A percentile compares a stretch with the other conserved stretches of the same genome.
These are phyloP conservation scores for Rhodeus uyekii DNA, from an alignment of 2,797 vertebrate species.

Conservation along the genomic window DNA sequence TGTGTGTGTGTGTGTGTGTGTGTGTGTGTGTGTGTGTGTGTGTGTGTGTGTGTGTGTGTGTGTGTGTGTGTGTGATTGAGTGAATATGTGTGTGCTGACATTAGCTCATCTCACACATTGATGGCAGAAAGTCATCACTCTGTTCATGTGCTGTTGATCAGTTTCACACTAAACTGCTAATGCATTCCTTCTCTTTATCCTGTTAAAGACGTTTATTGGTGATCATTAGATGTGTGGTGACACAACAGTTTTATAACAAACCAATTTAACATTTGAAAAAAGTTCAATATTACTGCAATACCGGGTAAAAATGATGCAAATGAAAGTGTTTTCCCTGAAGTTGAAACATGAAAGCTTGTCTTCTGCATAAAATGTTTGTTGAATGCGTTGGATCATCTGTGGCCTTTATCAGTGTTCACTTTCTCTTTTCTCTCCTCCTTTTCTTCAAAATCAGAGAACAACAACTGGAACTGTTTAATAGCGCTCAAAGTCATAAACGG, in stretches of 20 bases:
- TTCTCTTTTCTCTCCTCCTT: background rate
- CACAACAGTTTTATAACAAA: background rate
- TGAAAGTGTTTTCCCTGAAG: too few species aligned
- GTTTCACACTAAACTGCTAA: slow-evolving; percentile 39
- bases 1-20: too few species aligned
- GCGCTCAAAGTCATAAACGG: background rate
- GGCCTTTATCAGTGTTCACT: background rate
- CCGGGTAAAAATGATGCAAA: background rate
- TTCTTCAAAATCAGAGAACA: slow-evolving; percentile 17
- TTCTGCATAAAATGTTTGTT: background rate
- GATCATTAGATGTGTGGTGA: background rate
- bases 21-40: background rate
- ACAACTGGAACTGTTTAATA: slow-evolving; percentile 37
- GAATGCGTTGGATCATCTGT: background rate
- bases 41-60: too few species aligned
- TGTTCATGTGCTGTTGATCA: slow-evolving; percentile 28
- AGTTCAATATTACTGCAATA: background rate
- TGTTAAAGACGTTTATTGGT: background rate
- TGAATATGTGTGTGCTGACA: background rate
- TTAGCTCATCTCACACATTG: background rate
- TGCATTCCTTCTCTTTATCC: background rate
- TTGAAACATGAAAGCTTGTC: background rate
- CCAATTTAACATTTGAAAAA: background rate
- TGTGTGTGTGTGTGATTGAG: background rate
- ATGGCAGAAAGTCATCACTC: background rate